phyloP scores from a whole-genome alignment of 2,888 invertebrate species.

The Margaritifera margaritifera region DNA sequence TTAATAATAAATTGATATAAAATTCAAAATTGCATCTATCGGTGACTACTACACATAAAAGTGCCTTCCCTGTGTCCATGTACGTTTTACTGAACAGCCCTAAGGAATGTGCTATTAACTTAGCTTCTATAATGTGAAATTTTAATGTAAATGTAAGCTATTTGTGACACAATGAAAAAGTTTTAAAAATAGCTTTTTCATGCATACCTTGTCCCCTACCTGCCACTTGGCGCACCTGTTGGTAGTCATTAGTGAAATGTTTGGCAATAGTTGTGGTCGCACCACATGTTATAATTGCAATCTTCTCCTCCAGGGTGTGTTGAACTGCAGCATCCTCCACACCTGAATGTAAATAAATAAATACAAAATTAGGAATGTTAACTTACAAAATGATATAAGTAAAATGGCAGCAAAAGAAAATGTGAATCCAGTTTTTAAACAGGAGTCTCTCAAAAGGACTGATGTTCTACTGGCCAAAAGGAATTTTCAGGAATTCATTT shows the following conservation, averaged over 20 bases:
- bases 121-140: no score
- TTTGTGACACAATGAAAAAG: neutral
- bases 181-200: conserved; percentile 1
- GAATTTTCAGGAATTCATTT: no score
- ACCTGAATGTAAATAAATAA: conserved; percentile 15
- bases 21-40: no score
- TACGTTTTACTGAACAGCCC: no score
- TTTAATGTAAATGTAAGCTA: neutral
- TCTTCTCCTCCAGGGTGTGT: conserved; percentile 33
- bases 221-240: conserved; percentile 12
- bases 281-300: conserved; percentile 36
- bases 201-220: conserved; percentile 10
- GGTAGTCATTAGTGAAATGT: conserved; percentile 35
- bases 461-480: neutral
- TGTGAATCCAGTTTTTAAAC: neutral
- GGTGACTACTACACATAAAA: no score
- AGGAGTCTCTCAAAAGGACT: neutral
- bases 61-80: no score
- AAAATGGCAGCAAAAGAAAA: neutral
- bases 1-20: no score
- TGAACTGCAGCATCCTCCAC: conserved; percentile 25
- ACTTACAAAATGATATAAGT: neutral
- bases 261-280: conserved; percentile 18
- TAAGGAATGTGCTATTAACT: no score
- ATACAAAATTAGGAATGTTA: neutral